Base-by-base conservation (phyloP, 37 sponge, comb jelly and placozoan species). In the Haliclona indistincta region DNA sequence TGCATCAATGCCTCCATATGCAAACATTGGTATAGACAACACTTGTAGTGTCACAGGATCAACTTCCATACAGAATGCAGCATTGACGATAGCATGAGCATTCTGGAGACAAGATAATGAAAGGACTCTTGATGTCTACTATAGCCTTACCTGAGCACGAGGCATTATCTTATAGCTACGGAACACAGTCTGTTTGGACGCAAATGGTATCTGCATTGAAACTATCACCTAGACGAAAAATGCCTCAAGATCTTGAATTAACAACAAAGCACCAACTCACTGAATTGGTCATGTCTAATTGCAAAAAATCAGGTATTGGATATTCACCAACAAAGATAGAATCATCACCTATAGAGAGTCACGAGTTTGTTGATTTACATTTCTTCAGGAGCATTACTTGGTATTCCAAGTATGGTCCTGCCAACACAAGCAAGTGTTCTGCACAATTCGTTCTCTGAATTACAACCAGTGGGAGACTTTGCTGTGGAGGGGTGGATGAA, bases 71-170 rank as follows among this genome's bases (percentile, higher is more conserved):
- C 77, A 49, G 70, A 91, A 91, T 17, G 71, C 83, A 39, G 91
- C 91, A 56, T 86, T 91, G 60, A 86, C 91, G 73, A 78, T 86
- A 22, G 91, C 87, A 64, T 82, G 87, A 30, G 91, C 78, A 78
- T 91, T 86, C 83, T 84, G 56, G 19, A 22, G 28, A 19, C 33
- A 43, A 20, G 1, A 77, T 19, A 43, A 64, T 22, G 43, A 37
- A 40, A 89, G 84, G 53, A 89, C 68, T 62, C 84, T 89, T 63
- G 58, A 89, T 60, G 81, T 33, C 85, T 84, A n/a, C 62, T 56
- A 43, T 81, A 66, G 11, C 47, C 55, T 13, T 49, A 54, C 87
- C 71, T 75, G 78, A 52, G 78, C 64, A 30, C 91, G 51, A 19
- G 91, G 87, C 91, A 91, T 91, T 39, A 91, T 67, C 58, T 91